Evolutionary conservation across 2,888 invertebrate genomes (phyloP), one percentile per base, ranked within the genome.

Genomic region (Drosophila antonietae): DNA sequence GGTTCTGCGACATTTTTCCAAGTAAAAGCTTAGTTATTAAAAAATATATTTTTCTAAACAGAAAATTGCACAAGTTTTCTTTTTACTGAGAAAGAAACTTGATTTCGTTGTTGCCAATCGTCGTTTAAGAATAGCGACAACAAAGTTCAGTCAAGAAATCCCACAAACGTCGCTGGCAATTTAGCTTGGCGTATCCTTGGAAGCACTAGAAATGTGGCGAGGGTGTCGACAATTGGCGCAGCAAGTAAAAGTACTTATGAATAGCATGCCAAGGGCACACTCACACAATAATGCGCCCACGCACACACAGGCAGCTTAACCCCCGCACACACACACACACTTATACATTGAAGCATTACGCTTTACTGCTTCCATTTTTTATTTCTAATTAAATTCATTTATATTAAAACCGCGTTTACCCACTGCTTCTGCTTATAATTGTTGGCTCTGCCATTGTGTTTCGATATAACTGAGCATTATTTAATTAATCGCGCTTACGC

Each of bases 191-290:
- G 47, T 62, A 70, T 79, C 65, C 89, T 82, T 89, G 80, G 85
- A 89, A 85, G 65, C 81, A 70, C 75, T 89, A 75, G 53, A 88
- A 89, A 73, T 88, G 83, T 73, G 78, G 65, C 60, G 69, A 71
- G 70, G 81, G 73, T 71, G 75, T 63, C 52, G 49, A 53, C 70
- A 70, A 61, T 78, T 53, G 57, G 46, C 68, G 39, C 60, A 68
- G 52, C 66, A 65, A 83, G 73, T 65, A 82, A 80, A 73, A 80
- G 71, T 77, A 57, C 83, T 68, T 80, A 67, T 55, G 67, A 58
- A 46, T 72, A 68, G 59, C 71, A 59, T 73, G 70, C 66, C 87
- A 89, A 83, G 89, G 88, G 53, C 83, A 83, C 70, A 18, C 47
- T 15, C 55, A 18, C 43, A 12, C 59, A 14, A 28, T 28, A 28